These are phyloP conservation scores for Eurytoma adleriae DNA, from an alignment of 2,888 invertebrate species.

Conservation along the genomic window DNA sequence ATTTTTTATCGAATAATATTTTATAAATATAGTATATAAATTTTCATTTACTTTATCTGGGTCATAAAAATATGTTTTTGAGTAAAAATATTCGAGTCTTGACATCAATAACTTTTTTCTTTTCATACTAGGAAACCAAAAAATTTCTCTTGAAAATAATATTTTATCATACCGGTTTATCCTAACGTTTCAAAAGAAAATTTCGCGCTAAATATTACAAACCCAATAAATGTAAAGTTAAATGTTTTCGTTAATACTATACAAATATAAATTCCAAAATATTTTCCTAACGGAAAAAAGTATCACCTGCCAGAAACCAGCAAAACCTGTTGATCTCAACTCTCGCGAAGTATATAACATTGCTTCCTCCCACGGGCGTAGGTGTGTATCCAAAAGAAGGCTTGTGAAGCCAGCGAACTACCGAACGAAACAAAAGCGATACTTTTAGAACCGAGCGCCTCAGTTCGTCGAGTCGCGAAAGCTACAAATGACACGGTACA, in stretches of 20 bases:
- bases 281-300: too few species aligned
- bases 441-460: not conserved
- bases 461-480: not conserved
- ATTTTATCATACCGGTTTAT: too few species aligned
- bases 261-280: too few species aligned
- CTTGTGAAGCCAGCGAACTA: not conserved
- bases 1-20: not conserved
- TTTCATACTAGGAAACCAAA: too few species aligned
- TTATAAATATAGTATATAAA: not conserved
- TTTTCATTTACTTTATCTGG: too few species aligned
- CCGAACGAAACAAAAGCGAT: constrained; percentile 30
- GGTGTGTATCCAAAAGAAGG: not conserved
- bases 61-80: too few species aligned
- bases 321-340: constrained; percentile 10
- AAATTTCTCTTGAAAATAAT: not conserved
- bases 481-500: constrained; percentile 7
- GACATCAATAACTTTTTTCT: too few species aligned
- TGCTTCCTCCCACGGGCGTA: not conserved
- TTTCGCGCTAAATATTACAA: too few species aligned
- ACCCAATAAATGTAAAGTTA: too few species aligned
- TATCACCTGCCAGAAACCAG: constrained; percentile 36
- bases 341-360: not conserved
- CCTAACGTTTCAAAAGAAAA: too few species aligned
- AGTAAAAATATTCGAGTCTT: too few species aligned
- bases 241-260: too few species aligned